Evolutionary conservation across 2,888 invertebrate genomes (phyloP), one percentile per base, ranked within the genome.

Genomic region (Mimumesa dahlbomi): DNA sequence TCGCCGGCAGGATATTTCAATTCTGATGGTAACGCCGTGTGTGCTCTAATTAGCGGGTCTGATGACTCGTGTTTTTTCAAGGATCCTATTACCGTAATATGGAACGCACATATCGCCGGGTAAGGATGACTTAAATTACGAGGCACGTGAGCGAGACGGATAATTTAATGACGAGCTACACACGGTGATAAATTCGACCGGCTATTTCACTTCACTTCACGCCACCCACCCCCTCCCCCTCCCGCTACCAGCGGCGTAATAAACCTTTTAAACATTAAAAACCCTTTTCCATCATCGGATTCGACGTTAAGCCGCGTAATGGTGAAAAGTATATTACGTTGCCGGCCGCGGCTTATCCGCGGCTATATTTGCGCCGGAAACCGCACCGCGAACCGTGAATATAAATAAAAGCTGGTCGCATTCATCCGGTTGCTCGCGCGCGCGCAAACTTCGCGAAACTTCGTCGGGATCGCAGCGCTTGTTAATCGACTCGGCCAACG

Each of bases 231-330:
- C n/a, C n/a, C n/a, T n/a, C n/a, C n/a, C n/a, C 14, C 9, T 4
- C 13, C 1, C 14, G n/a, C n/a, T n/a, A n/a, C n/a, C n/a, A n/a
- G n/a, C n/a, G 29, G 4, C 63, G 34, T 57, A 52, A 52, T 52
- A 48, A 52, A 31, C 43, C 49, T 57, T 63, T 63, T 46, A 50
- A 68, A 64, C 58, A 57, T 68, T 68, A 70, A 66, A 65, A 65
- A 48, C 56, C 65, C 42, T 54, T 45, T 43, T 59, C 40, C 67
- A 67, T 62, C 62, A 63, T 71, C 50, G 62, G 70, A 66, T 70
- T 65, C 31, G 36, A 29, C 52, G 62, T 50, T 70, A 71, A 70
- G 62, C 66, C 42, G 25, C 73, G 62, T 65, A 58, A 71, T 61
- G 65, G 45, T 29, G 56, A 70, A 64, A 52, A 70, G 64, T 72